Base-by-base conservation (phyloP, 2,113 vertebrate species). In the Numenius arquata region DNA sequence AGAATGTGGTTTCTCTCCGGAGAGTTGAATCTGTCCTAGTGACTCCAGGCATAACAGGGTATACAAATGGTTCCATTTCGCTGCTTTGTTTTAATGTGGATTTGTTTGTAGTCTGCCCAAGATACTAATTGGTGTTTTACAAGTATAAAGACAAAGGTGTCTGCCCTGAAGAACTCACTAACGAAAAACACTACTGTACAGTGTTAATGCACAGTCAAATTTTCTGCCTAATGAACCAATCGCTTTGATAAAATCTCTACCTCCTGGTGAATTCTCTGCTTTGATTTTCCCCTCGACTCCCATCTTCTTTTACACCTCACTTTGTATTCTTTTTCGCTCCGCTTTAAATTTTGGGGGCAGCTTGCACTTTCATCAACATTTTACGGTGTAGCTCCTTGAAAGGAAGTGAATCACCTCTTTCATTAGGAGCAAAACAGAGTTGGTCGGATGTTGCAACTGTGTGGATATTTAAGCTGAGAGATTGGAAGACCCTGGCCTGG, bases 201-300 rank as follows among this genome's bases (percentile, higher is more conserved):
- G 21, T n/a, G 30, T 59, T 95, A 90, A 85, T 68, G 83, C 76
- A 81, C 90, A 90, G 88, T 84, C 90, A 82, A 3, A 95, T 94
- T 75, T 81, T 84, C 83, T 81, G 72, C 90, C 86, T 97, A 92
- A 95, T 93, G 96, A 96, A 94, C 93, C 95, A 81, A 89, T 93
- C 30, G 1, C 92, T 96, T 93, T 87, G 89, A 95, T 92, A 95
- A 96, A 89, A 92, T 73, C 95, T 95, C 86, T 82, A 11, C 89
- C 94, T 95, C 91, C 77, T 65, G 91, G 89, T 96, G 94, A 92
- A 86, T 82, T 81, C 88, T 76, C 70, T 68, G 73, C 88, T 96
- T 93, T 90, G 70, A 93, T 96, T 96, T 93, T 45, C 83, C 92
- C 89, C 84, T 92, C 1, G 38, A 87, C 58, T 93, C 96, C 90